Percentiles rank a stretch among this genome's conserved stretches.
Evolutionary conservation across 1,140 invertebrate species (phyloP).

Genomic region (Cyrtorhinus lividipennis): DNA sequence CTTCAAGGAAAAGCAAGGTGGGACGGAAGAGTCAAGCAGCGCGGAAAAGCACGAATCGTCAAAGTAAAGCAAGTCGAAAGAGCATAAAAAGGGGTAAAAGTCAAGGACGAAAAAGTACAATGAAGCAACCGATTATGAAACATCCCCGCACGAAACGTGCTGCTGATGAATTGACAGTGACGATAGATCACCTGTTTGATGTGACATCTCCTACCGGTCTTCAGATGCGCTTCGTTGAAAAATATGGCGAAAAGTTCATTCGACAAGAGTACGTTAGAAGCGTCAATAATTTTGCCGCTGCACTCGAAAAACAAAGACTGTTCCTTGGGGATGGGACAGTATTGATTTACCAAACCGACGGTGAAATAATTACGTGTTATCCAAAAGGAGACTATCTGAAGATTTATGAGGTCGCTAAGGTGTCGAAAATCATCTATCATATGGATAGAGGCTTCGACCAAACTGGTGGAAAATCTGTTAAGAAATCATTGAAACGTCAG

Average conservation of each 20-base stretch:
- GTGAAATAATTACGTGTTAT: background rate
- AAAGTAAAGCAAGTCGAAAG: background rate
- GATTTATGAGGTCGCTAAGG: background rate
- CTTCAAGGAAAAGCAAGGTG: background rate
- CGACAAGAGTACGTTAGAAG: background rate
- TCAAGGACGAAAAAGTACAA: background rate
- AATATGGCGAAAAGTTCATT: background rate
- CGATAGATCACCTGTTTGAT: background rate
- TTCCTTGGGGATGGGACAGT: background rate
- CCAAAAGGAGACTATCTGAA: background rate
- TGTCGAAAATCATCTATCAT: background rate
- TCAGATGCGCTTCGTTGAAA: background rate
- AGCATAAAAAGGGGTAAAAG: background rate
- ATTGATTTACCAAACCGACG: background rate
- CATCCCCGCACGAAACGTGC: too few species aligned
- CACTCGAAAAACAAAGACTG: background rate
- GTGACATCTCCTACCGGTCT: background rate
- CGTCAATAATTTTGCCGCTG: background rate
- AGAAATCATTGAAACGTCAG: too few species aligned
- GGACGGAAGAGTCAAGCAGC: background rate
- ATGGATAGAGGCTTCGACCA: too few species aligned
- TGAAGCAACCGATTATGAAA: too few species aligned
- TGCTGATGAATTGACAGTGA: too few species aligned
- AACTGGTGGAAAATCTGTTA: too few species aligned
- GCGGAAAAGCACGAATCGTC: too few species aligned